These are phyloP conservation scores for Acanthurus lineatus DNA, from an alignment of 2,797 vertebrate species.

Conservation along the genomic window DNA sequence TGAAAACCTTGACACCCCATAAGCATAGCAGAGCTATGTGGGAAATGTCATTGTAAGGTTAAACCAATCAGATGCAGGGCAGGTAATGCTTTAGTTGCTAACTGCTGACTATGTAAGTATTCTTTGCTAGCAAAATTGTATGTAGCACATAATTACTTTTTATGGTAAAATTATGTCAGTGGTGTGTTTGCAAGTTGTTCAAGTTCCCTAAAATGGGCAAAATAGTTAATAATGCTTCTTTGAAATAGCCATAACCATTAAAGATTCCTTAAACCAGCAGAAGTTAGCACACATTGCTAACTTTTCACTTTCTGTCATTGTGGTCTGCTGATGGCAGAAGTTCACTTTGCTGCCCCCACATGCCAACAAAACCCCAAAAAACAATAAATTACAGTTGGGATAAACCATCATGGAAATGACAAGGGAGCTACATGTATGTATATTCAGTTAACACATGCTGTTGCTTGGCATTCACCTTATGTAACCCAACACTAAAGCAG, in stretches of 20 bases:
- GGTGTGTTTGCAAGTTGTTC: background rate
- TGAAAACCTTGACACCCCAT: no score
- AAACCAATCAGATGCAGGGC: no score
- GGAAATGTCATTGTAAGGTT: no score
- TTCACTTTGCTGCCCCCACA: background rate
- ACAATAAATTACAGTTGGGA: background rate
- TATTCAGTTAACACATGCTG: background rate
- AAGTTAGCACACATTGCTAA: background rate
- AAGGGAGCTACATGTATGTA: background rate
- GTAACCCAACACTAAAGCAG: background rate
- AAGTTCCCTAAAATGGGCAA: background rate
- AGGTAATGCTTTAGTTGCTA: no score
- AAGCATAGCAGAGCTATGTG: no score
- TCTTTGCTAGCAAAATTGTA: background rate
- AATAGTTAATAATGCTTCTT: conserved; percentile 2
- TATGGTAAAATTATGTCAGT: background rate
- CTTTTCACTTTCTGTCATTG: background rate
- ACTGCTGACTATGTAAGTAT: background rate
- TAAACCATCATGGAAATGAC: background rate
- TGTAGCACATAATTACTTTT: background rate
- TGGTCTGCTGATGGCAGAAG: background rate
- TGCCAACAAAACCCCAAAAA: background rate
- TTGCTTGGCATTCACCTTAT: background rate
- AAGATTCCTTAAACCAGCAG: background rate
- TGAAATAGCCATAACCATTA: background rate